phyloP scores from a whole-genome alignment of 2,888 invertebrate species.

The Itoplectis maculator region DNA sequence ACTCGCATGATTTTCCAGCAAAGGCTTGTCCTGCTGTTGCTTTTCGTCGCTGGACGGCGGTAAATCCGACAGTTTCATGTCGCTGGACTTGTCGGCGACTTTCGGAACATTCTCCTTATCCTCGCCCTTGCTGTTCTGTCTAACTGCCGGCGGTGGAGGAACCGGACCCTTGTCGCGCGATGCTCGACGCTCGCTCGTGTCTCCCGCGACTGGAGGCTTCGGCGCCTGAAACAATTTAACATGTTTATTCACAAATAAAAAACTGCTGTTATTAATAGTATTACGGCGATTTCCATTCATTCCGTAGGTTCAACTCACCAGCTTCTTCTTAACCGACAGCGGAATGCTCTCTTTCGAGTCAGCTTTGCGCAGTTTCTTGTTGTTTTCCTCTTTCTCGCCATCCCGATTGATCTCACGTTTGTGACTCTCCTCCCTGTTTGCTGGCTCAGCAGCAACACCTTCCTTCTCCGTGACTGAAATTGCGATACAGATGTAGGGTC shows the following conservation, averaged over 20 bases:
- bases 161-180: slow-evolving; percentile 92
- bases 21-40: slow-evolving; percentile 52
- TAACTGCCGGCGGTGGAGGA: slow-evolving; percentile 87
- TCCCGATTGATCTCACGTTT: slow-evolving; percentile 83
- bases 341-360: slow-evolving; percentile 83
- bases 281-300: no score
- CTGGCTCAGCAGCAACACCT: slow-evolving; percentile 79
- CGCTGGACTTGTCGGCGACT: no score
- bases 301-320: slow-evolving; percentile 82
- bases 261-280: no score
- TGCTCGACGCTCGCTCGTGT: slow-evolving; percentile 85
- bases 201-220: no score
- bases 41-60: slow-evolving; percentile 69
- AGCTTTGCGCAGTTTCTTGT: slow-evolving; percentile 83
- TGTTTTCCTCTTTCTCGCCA: slow-evolving; percentile 82
- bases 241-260: slow-evolving; percentile 22
- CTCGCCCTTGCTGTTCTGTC: slow-evolving; percentile 76
- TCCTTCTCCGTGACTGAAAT: slow-evolving; percentile 84
- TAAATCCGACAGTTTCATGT: slow-evolving; percentile 69
- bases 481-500: no score
- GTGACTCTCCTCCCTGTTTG: slow-evolving; percentile 82
- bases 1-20: slow-evolving; percentile 68
- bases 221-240: no score
- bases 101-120: no score
- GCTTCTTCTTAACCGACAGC: no score